Percentiles rank a stretch among this genome's conserved stretches.
These are phyloP conservation scores for Cisticola juncidis DNA, from an alignment of 2,113 vertebrate genomes.

Conservation along the genomic window DNA sequence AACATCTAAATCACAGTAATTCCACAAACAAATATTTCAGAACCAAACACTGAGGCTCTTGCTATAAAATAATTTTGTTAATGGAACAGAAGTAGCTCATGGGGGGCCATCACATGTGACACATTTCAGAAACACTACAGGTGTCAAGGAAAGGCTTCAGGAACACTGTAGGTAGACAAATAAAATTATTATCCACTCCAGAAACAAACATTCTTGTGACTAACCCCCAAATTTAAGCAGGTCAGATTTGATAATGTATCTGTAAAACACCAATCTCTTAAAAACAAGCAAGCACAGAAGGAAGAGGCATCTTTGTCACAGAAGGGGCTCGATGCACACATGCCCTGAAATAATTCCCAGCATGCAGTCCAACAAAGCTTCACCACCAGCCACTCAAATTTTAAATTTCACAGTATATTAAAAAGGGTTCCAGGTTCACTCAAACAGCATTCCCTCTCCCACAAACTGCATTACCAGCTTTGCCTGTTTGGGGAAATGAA, in stretches of 20 bases:
- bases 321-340: neutral
- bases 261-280: neutral
- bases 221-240: neutral
- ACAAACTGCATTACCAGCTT: neutral
- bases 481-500: neutral
- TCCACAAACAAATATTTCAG: neutral
- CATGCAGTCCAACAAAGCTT: neutral
- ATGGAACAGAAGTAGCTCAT: neutral
- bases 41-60: neutral
- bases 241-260: neutral
- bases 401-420: no score
- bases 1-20: neutral
- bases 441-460: neutral
- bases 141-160: neutral
- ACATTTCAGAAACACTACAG: neutral
- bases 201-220: neutral
- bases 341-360: neutral
- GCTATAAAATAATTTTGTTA: neutral
- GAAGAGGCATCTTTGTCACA: neutral
- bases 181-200: neutral
- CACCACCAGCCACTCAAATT: neutral
- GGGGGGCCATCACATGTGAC: neutral
- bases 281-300: neutral
- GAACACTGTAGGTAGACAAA: neutral
- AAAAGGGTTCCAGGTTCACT: neutral